Evolutionary conservation across 2,888 invertebrate genomes (phyloP).

Genomic region (Drosophila barbarae): DNA sequence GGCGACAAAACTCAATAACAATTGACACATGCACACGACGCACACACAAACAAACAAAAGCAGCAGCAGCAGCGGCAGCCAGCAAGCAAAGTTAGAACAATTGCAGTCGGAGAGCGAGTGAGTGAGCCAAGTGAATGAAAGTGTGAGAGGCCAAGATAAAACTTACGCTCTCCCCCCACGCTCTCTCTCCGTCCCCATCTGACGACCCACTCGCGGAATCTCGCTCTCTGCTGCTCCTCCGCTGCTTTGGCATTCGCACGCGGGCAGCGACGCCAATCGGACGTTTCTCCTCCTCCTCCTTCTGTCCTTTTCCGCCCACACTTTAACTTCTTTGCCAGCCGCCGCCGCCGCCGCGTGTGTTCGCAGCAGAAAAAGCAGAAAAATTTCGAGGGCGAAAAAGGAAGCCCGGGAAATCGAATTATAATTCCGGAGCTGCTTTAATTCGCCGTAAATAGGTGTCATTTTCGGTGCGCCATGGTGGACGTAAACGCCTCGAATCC

Average conservation of each 20-base stretch:
- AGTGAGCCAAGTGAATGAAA: slow-evolving; percentile 17
- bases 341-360: slow-evolving; percentile 13
- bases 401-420: slow-evolving; percentile 33
- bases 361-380: background rate
- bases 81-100: slow-evolving; percentile 28
- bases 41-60: background rate
- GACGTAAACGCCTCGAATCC: slow-evolving; percentile 26
- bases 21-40: slow-evolving; percentile 20
- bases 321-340: slow-evolving; percentile 1
- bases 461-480: slow-evolving; percentile 20
- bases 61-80: background rate
- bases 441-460: slow-evolving; percentile 7
- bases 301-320: slow-evolving; percentile 7
- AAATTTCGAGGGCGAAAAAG: slow-evolving; percentile 46
- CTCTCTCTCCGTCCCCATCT: slow-evolving; percentile 3
- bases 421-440: slow-evolving; percentile 3
- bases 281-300: slow-evolving; percentile 20
- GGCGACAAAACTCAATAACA: slow-evolving; percentile 37
- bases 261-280: slow-evolving; percentile 31
- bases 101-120: slow-evolving; percentile 23
- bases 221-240: slow-evolving; percentile 17
- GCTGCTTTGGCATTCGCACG: slow-evolving; percentile 26
- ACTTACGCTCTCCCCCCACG: slow-evolving; percentile 6
- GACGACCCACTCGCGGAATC: slow-evolving; percentile 2
- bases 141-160: slow-evolving; percentile 27